Percentiles rank a stretch among this genome's conserved stretches.
phyloP scores from a whole-genome alignment of 2,797 vertebrate genomes.

The Centroberyx gerrardi region DNA sequence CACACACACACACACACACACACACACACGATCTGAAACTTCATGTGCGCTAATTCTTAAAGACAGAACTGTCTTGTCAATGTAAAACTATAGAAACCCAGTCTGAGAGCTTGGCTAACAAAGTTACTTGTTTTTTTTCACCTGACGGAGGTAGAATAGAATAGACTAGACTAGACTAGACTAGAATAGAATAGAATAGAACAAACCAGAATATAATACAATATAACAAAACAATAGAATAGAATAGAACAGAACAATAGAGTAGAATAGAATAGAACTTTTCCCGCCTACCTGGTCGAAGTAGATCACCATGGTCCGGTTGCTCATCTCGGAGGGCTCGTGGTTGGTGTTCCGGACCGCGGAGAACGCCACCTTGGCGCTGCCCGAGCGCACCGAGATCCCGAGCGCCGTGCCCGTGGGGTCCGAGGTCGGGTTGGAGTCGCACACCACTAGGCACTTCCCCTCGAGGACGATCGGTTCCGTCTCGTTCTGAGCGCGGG shows the following conservation, averaged over 20 bases:
- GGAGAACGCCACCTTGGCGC: constrained; percentile 97
- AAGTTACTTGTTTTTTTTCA: background rate
- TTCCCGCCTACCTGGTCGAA: constrained; percentile 92
- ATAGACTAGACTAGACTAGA: background rate
- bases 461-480: constrained; percentile 97
- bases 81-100: too few species aligned
- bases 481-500: constrained; percentile 93
- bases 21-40: too few species aligned
- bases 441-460: constrained; percentile 97
- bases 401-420: constrained; percentile 96
- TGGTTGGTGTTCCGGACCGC: constrained; percentile 98
- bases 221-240: background rate
- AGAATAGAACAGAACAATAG: background rate
- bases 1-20: too few species aligned
- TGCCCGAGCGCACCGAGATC: constrained; percentile 97
- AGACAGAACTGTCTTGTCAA: too few species aligned
- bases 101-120: too few species aligned
- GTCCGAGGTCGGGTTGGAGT: constrained; percentile 96
- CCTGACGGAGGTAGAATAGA: background rate
- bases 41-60: too few species aligned
- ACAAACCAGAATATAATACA: background rate
- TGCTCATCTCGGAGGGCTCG: constrained; percentile 99
- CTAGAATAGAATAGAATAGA: fast-evolving
- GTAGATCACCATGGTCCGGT: constrained; percentile 98
- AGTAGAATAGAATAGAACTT: background rate